Evolutionary conservation across 2,113 vertebrate genomes (phyloP).

Genomic region (Jaculus jaculus): DNA sequence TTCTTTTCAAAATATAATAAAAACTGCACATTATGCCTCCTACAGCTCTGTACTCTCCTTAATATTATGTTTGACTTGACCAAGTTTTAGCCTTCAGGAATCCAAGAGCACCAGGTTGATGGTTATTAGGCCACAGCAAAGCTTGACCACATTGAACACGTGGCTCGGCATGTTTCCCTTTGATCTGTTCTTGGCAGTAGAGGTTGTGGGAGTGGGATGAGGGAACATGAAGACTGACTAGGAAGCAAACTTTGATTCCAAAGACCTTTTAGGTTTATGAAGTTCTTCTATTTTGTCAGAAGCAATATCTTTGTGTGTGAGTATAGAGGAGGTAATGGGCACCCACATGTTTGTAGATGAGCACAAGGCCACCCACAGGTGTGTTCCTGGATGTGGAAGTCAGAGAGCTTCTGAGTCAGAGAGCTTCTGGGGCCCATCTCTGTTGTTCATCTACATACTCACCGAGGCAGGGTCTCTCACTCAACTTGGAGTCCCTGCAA

Average conservation of each 20-base stretch:
- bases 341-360: too few species aligned
- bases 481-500: too few species aligned
- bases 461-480: too few species aligned
- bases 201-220: accelerated
- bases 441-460: too few species aligned
- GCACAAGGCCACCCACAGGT: too few species aligned
- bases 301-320: background rate
- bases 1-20: background rate
- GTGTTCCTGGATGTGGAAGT: too few species aligned
- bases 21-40: background rate
- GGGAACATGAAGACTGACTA: accelerated
- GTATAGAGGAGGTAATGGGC: too few species aligned
- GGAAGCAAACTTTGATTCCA: background rate
- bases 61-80: background rate
- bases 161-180: background rate
- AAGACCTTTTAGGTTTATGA: background rate
- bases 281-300: background rate
- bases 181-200: accelerated
- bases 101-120: background rate
- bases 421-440: too few species aligned
- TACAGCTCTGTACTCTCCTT: background rate
- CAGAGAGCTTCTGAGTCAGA: too few species aligned
- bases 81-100: background rate
- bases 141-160: background rate
- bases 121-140: background rate